Evolutionary conservation across 37 sponge, comb jelly and placozoan species (phyloP).

Genomic region (Cliona cf. orientalis): DNA sequence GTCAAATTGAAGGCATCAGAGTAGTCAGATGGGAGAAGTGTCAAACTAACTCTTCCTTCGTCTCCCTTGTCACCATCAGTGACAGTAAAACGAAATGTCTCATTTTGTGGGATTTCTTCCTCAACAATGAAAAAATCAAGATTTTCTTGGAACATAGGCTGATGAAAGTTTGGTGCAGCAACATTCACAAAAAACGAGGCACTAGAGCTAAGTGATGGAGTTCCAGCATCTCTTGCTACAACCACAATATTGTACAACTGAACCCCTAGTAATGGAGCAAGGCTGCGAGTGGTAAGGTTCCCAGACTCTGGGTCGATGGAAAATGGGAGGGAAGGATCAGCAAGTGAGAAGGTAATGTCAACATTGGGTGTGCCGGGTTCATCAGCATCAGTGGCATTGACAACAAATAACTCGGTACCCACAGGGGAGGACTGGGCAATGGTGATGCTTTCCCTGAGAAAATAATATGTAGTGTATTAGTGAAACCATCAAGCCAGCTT

Average conservation of each 20-base stretch:
- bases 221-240: conserved; percentile 48
- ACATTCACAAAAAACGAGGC: conserved; percentile 41
- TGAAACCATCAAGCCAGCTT: no score
- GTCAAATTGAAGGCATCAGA: conserved; percentile 33
- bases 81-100: conserved; percentile 26
- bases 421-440: conserved; percentile 17
- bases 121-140: conserved; percentile 37
- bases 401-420: conserved; percentile 17
- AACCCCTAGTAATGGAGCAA: neutral
- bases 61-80: conserved; percentile 68
- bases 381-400: conserved; percentile 36
- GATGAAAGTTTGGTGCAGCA: conserved; percentile 51
- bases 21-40: conserved; percentile 22
- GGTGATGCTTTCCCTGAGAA: neutral
- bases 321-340: conserved; percentile 34
- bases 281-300: neutral
- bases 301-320: conserved; percentile 23
- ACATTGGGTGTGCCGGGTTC: conserved; percentile 23
- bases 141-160: conserved; percentile 30
- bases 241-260: conserved; percentile 28
- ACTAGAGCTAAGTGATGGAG: conserved; percentile 47
- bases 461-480: neutral
- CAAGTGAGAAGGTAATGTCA: conserved; percentile 23
- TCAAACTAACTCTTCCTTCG: conserved; percentile 40
- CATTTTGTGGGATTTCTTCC: conserved; percentile 10